phyloP scores from a whole-genome alignment of 2,113 vertebrate species.

The Pomatostomus ruficeps region DNA sequence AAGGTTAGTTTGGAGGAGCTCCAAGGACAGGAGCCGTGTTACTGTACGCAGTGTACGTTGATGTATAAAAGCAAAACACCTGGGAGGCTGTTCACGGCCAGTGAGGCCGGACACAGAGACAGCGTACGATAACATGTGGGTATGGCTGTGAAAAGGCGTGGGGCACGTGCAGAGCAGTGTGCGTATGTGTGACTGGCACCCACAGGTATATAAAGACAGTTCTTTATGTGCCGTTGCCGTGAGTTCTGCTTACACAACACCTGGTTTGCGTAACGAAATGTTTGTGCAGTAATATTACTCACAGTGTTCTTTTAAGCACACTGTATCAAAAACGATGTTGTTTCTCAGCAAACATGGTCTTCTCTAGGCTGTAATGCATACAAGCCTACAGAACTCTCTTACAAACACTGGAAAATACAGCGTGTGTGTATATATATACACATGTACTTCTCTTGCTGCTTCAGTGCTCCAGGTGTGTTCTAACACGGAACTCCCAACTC shows the following conservation, averaged over 20 bases:
- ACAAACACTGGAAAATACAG: not conserved
- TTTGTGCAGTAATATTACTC: not conserved
- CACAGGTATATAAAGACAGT: not conserved
- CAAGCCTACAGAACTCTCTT: not conserved
- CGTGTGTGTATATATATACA: not conserved
- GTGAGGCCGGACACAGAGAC: not conserved
- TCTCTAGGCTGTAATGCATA: not conserved
- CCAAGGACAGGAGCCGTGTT: not conserved
- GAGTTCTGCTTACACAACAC: not conserved
- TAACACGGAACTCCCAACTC: not conserved
- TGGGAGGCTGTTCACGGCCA: not conserved
- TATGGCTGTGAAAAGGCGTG: not conserved
- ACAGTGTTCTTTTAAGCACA: not conserved
- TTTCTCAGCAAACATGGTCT: not conserved
- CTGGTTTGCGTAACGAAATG: not conserved
- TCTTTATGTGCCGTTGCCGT: not conserved
- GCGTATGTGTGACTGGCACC: not conserved
- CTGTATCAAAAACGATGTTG: not conserved
- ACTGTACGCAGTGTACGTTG: not conserved
- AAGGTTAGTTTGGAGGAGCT: constrained; percentile 84
- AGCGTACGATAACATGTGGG: not conserved
- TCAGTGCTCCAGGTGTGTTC: not conserved
- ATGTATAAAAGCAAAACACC: not conserved
- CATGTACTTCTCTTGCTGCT: not conserved
- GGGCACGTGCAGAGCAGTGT: not conserved